Evolutionary conservation across 2,888 invertebrate species (phyloP), one percentile per base, ranked within the genome.

Genomic region (Sthenelais limicola): DNA sequence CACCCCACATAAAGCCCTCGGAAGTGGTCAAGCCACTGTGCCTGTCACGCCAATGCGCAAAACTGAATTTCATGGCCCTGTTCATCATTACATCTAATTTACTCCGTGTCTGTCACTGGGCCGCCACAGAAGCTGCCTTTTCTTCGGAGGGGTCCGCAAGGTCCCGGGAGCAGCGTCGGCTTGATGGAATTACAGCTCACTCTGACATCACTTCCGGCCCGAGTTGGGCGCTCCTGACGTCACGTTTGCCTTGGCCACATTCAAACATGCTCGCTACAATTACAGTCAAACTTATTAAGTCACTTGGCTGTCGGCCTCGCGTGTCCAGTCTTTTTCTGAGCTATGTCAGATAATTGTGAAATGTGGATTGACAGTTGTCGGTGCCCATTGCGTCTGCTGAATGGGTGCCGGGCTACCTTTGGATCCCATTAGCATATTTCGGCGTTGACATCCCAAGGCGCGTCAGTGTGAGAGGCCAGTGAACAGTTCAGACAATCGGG

Each of bases 361-460:
- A 66, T 66, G 26, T 33, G 66, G 66, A 66, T 66, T 66, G 66
- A 66, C 66, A 66, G 66, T 66, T 66, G 66, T 66, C 66, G 43
- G 66, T 26, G 66, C 18, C 24, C 43, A 43, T 66, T 33, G 66
- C 9, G 24, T 21, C 66, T 38, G 66, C 35, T 35, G 43, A 66
- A 66, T 66, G 43, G 32, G 30, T 56, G 38, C 21, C 35, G 38
- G 66, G 18, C 24, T 26, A 15, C 18, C 43, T 9, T 9, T 3
- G 26, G 38, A 43, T 35, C 66, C 43, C 43, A 66, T 66, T 66
- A 66, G 66, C 66, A 66, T 66, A 66, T 66, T 66, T 38, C 43
- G 38, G 38, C 24, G 66, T 43, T 66, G 66, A 66, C 66, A 66
- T n/a, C 66, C 38, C 26, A 9, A 43, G 66, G 26, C 66, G 56